Base-by-base conservation (phyloP, 1,140 invertebrate genomes). In the Diorhabda elongata region DNA sequence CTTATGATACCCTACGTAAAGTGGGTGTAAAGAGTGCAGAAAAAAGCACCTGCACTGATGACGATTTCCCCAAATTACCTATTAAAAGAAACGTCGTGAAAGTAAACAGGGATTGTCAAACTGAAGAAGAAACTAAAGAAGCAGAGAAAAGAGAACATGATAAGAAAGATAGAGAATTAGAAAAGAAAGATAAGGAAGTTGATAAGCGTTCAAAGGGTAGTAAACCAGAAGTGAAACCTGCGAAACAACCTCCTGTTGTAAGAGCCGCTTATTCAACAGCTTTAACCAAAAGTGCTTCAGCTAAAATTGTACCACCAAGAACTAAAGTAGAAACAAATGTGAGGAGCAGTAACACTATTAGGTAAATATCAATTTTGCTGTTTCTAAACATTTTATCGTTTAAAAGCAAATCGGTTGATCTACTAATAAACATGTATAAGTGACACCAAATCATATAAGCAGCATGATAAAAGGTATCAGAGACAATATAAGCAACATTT, bases 31-130 rank as follows among this genome's bases (percentile, higher is more conserved):
- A 78, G 69, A 79, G 74, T 75, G 73, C 77, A 44, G 78, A 82
- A 69, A 75, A 81, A 83, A 70, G 85, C 82, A 82, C 80, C 78
- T 78, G 83, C 81, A 68, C 85, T 75, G 80, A 84, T 80, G 69
- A 83, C 82, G 83, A 84, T 75, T 81, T 78, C 72, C 79, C 81
- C 57, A 83, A 81, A 69, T 77, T 80, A 69, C 75, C 78, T 2
- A 78, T 83, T 44, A 83, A 83, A 71, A 83, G 81, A 72, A 69
- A 75, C 11, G 72, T 77, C 58, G 71, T 79, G 72, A 80, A 76
- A 80, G 73, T 74, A 56, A 80, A 72, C 44, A 76, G 72, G 72
- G 76, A 75, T 62, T 77, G 70, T 52, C 80, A 83, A 72, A 79
- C 74, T 42, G 78, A 52, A n/a, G n/a, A 52, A 4, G n/a, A 52